These are phyloP conservation scores for Suillia variegata DNA, from an alignment of 2,888 invertebrate genomes.

Conservation along the genomic window DNA sequence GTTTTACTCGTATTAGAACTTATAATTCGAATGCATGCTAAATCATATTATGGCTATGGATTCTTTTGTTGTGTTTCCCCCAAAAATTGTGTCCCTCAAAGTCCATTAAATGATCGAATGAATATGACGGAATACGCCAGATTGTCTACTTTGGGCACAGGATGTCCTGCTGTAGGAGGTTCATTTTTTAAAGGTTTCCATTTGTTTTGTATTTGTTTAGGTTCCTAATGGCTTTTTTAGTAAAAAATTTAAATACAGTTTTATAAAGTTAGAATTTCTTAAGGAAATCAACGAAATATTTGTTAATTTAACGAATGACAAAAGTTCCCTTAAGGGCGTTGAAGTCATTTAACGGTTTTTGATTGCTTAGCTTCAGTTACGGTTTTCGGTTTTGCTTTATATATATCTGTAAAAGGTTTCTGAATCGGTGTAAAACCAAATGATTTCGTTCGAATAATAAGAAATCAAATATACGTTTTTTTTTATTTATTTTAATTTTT, in stretches of 20 bases:
- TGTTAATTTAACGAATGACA: conserved; percentile 3
- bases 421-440: no score
- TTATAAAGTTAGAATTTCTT: background rate
- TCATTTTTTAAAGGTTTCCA: background rate
- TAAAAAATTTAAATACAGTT: background rate
- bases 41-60: background rate
- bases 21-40: no score
- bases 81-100: background rate
- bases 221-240: background rate
- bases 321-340: no score
- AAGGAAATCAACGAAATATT: background rate
- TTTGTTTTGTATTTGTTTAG: no score
- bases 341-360: no score
- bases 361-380: no score
- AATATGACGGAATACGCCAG: background rate
- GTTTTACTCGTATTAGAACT: no score
- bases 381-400: no score
- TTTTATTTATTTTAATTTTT: no score
- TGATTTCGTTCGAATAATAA: no score
- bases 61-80: conserved; percentile 12
- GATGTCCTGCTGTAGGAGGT: conserved; percentile 6
- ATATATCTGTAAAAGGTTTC: no score
- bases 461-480: no score
- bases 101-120: conserved; percentile 1
- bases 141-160: conserved; percentile 2